Evolutionary conservation across 2,888 invertebrate genomes (phyloP).

Genomic region (Lasioglossum leucozonium): DNA sequence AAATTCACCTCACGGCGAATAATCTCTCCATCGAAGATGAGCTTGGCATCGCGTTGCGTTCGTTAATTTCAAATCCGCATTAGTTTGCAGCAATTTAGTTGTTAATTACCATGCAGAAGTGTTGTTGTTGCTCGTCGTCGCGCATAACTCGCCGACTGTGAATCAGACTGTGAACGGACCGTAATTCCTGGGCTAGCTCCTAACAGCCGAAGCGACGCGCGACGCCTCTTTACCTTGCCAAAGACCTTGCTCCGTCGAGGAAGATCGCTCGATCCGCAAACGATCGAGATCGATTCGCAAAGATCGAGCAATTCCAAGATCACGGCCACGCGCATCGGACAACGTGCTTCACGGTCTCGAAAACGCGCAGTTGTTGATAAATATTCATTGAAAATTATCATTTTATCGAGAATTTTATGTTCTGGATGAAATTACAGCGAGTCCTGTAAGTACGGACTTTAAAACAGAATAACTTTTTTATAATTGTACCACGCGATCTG

Average conservation of each 20-base stretch:
- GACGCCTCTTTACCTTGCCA: conserved; percentile 36
- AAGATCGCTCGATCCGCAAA: conserved; percentile 27
- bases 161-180: conserved; percentile 61
- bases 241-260: conserved; percentile 40
- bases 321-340: neutral
- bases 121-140: conserved; percentile 18
- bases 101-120: conserved; percentile 25
- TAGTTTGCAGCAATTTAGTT: conserved; percentile 5
- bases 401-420: too few species aligned
- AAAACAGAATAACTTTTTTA: too few species aligned
- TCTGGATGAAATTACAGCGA: too few species aligned
- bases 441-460: too few species aligned
- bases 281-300: neutral
- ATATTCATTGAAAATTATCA: too few species aligned
- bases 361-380: neutral
- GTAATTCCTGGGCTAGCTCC: conserved; percentile 7
- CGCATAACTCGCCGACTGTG: conserved; percentile 9
- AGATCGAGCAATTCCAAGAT: too few species aligned
- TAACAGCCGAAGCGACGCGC: conserved; percentile 13
- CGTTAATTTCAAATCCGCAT: neutral
- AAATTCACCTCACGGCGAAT: neutral
- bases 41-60: neutral
- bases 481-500: too few species aligned
- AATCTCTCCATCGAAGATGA: too few species aligned
- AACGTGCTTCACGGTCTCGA: neutral